These are phyloP conservation scores for Pangasius larnaudii DNA, from an alignment of 2,797 vertebrate genomes.

Conservation along the genomic window DNA sequence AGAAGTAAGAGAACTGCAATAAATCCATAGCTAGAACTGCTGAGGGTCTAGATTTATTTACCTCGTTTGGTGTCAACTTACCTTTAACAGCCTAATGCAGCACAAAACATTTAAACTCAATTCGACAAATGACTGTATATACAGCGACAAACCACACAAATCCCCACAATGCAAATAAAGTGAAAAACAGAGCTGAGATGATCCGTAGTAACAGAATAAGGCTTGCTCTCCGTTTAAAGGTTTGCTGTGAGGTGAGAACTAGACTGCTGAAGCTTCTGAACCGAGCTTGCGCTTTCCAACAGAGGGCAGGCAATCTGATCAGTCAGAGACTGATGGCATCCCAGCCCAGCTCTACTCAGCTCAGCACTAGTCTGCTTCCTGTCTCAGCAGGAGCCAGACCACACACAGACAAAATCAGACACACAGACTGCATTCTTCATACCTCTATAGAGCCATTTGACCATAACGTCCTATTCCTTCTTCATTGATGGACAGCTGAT, in stretches of 20 bases:
- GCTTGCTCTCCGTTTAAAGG: not conserved
- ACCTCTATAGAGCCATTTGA: slow-evolving; percentile 8
- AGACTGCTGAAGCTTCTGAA: not conserved
- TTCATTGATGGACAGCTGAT: not conserved
- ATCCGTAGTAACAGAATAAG: not conserved
- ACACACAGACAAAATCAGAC: slow-evolving; percentile 27
- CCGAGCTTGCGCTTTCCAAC: slow-evolving; percentile 37
- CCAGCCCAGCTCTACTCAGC: not conserved
- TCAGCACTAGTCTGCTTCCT: slow-evolving; percentile 18
- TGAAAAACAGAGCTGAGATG: not conserved
- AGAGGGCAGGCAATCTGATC: slow-evolving; percentile 55
- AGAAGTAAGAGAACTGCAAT: slow-evolving; percentile 11
- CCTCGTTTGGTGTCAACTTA: slow-evolving; percentile 30
- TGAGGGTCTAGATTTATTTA: slow-evolving; percentile 29
- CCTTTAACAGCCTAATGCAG: slow-evolving; percentile 24
- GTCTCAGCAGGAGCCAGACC: slow-evolving; percentile 25
- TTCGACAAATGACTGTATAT: slow-evolving; percentile 3
- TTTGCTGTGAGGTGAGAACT: not conserved
- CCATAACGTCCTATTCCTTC: not conserved
- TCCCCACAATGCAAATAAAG: not conserved
- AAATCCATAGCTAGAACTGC: slow-evolving; percentile 27
- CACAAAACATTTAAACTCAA: slow-evolving; percentile 8
- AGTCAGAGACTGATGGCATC: slow-evolving; percentile 41
- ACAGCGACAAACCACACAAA: not conserved
- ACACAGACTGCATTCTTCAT: slow-evolving; percentile 12